phyloP scores from a whole-genome alignment of 2,888 invertebrate genomes.

The Pseudanteris insignis region DNA sequence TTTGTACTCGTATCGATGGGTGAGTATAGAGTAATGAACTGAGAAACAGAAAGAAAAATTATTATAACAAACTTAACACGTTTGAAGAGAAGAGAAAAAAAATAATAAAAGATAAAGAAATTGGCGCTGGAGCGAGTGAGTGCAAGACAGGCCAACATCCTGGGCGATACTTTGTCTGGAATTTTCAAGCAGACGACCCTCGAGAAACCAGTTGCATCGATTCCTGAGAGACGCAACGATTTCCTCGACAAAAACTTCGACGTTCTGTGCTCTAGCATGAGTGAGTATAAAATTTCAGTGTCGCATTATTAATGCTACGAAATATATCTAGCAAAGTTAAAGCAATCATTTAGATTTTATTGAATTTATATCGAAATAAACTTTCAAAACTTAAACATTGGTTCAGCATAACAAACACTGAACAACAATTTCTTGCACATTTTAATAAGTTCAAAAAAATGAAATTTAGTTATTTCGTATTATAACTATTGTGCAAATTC shows the following conservation, averaged over 20 bases:
- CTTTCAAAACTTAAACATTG: neutral
- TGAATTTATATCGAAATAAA: too few relatives aligned
- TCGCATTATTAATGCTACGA: conserved; percentile 32
- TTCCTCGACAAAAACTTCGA: conserved; percentile 50
- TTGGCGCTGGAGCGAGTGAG: conserved; percentile 24
- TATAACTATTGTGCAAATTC: too few relatives aligned
- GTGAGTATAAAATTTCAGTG: conserved; percentile 40
- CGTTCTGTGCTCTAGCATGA: conserved; percentile 40
- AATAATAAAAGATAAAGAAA: conserved; percentile 4
- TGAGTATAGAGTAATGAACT: too few relatives aligned
- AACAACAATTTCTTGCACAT: too few relatives aligned
- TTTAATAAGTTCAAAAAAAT: too few relatives aligned
- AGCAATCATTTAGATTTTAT: conserved; percentile 23
- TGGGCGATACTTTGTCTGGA: conserved; percentile 54
- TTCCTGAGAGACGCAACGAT: conserved; percentile 39
- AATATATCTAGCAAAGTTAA: conserved; percentile 15
- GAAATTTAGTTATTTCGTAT: too few relatives aligned
- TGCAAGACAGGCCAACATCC: conserved; percentile 50
- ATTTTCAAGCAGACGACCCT: conserved; percentile 54
- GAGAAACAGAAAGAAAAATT: too few relatives aligned
- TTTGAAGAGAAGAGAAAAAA: conserved; percentile 7
- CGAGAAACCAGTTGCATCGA: conserved; percentile 49
- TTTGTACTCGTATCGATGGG: too few relatives aligned
- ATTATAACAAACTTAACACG: too few relatives aligned
- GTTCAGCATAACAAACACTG: too few relatives aligned